phyloP scores from a whole-genome alignment of 2,797 vertebrate genomes.

The Artibeus lituratus region DNA sequence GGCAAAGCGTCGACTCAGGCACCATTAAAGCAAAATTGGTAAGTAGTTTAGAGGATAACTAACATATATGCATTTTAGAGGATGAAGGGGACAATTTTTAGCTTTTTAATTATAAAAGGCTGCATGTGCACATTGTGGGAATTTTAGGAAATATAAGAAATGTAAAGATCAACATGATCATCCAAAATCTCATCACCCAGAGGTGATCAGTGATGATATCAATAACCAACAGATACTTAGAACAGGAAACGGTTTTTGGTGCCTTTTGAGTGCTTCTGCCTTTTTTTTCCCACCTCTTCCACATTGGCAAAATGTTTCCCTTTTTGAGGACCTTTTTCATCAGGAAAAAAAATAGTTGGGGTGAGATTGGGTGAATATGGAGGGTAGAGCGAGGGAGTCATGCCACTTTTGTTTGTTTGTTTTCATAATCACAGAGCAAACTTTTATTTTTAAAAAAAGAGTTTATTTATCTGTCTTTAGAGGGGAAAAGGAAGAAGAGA shows the following conservation, averaged over 20 bases:
- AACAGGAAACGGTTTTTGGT: not conserved
- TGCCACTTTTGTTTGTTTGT: too few species aligned
- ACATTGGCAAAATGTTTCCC: not conserved
- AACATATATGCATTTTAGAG: not conserved
- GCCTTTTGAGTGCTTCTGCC: not conserved
- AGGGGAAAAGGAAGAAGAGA: too few species aligned
- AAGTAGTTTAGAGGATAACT: slow-evolving; percentile 72
- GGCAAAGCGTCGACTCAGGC: slow-evolving; percentile 90
- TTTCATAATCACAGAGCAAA: too few species aligned
- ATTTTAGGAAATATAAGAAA: not conserved
- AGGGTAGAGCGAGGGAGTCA: not conserved
- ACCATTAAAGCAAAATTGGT: slow-evolving; percentile 96
- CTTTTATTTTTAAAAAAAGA: too few species aligned
- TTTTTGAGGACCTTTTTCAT: not conserved
- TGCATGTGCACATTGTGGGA: not conserved
- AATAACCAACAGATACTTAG: not conserved
- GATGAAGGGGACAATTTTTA: not conserved
- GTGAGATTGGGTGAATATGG: not conserved
- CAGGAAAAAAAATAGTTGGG: not conserved
- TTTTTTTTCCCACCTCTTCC: not conserved
- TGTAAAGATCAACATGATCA: not conserved
- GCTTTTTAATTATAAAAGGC: not conserved
- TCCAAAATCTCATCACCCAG: not conserved
- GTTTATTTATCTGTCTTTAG: too few species aligned
- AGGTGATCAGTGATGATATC: not conserved